Conservation (phyloP, 2,113 vertebrate species). For the Turnix velox region DNA sequence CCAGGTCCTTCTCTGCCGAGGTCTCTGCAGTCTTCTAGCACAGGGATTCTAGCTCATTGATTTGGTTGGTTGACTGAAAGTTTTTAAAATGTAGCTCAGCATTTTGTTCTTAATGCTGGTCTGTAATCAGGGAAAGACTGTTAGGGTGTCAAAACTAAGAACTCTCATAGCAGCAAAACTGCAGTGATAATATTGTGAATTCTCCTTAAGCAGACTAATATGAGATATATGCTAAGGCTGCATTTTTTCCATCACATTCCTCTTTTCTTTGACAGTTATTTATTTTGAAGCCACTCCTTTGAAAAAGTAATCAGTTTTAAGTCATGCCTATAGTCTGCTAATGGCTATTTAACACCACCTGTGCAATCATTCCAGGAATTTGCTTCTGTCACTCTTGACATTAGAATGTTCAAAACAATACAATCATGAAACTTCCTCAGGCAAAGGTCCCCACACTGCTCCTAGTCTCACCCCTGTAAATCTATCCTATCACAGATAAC, state of each 20-base stretch:
- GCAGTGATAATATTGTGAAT: neutral
- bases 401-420: neutral
- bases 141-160: neutral
- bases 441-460: neutral
- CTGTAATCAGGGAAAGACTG: neutral
- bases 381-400: slow-evolving; percentile 54
- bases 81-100: neutral
- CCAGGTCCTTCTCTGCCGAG: too few relatives aligned
- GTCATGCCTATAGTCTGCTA: neutral
- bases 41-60: neutral
- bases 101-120: neutral
- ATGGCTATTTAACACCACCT: slow-evolving; percentile 25
- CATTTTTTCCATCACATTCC: neutral
- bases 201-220: neutral
- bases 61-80: neutral
- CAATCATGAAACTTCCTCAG: neutral
- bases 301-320: slow-evolving; percentile 32
- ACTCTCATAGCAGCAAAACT: neutral
- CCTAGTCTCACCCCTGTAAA: neutral
- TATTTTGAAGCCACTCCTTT: slow-evolving; percentile 44
- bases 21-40: neutral
- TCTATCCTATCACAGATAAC: neutral
- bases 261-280: neutral
- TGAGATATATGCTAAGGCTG: neutral
- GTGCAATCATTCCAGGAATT: slow-evolving; percentile 63